Evolutionary conservation across 2,797 vertebrate genomes (phyloP), one percentile per base, ranked within the genome.

Genomic region (Ptychobarbus kaznakovi): DNA sequence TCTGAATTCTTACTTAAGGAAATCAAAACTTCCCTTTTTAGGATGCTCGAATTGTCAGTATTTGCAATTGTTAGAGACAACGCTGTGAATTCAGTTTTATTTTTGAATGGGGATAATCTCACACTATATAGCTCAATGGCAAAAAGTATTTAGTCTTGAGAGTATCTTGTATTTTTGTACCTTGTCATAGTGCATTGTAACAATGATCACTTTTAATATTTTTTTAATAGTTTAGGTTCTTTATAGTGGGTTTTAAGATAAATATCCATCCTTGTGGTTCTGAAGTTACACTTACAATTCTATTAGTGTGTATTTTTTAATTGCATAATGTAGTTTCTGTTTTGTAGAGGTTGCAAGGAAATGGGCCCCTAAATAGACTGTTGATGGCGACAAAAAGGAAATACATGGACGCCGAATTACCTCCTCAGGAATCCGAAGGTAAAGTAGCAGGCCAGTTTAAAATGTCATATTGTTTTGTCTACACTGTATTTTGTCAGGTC

Each of bases 401-500:
- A 93, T 94, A 95, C 93, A 96, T 96, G 94, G 96, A 97, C 90
- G 96, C 96, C 88, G 96, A 96, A 95, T 94, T 96, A 89, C 96
- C 97, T 88, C 95, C 94, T 94, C 96, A 95, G 93, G 97, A 98
- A 93, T 97, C 97, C 28, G 98, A 98, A 97, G 97, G 97, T 98
- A 95, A 95, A 92, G 89, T 87, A 84, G 49, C 35, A 88, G 78
- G 72, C 40, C 38, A 51, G 38, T 81, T 70, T 25, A 9, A 28
- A 76, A 40, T 38, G 15, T n/a, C 8, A 13, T 38, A 73, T 83
- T 65, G 51, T 80, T 80, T 65, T 13, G 38, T 51, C 4, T 28
- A 56, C 12, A 51, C 69, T n/a, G 25, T 32, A 25, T 12, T 28
- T 42, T 18, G 12, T n/a, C 63, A 53, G 44, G 2, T n/a, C 1